Percentiles rank a stretch among this genome's conserved stretches.
Conservation (phyloP, 2,797 vertebrate genomes). For the Halcyon leucocephala region DNA sequence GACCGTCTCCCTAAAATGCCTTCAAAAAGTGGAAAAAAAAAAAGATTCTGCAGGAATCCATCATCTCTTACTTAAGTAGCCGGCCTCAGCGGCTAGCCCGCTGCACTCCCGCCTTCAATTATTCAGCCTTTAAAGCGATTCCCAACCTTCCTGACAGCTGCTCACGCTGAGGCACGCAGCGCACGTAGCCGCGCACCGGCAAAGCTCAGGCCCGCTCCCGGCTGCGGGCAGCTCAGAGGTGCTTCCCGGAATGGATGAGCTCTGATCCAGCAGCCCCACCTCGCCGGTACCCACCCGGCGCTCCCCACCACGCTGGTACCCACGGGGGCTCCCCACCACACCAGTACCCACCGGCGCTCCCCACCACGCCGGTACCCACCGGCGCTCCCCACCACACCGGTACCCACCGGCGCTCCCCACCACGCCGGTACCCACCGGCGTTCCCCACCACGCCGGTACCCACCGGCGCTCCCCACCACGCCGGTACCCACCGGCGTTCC, state of each 20-base stretch:
- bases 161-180: rapidly evolving
- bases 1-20: constrained; percentile 22
- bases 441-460: too few species aligned
- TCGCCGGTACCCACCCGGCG: too few species aligned
- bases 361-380: too few species aligned
- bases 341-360: too few species aligned
- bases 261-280: neutral
- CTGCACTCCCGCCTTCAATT: neutral
- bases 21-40: neutral
- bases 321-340: too few species aligned
- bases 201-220: neutral
- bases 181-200: rapidly evolving
- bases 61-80: neutral
- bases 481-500: neutral
- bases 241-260: rapidly evolving
- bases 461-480: too few species aligned
- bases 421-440: too few species aligned
- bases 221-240: neutral
- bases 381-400: too few species aligned
- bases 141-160: neutral
- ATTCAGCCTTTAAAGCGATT: neutral
- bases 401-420: neutral
- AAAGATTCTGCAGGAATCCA: constrained; percentile 29
- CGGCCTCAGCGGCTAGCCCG: neutral
- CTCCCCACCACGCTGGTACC: neutral